Evolutionary conservation across 2,888 invertebrate genomes (phyloP).

Genomic region (Tetropium fuscum): DNA sequence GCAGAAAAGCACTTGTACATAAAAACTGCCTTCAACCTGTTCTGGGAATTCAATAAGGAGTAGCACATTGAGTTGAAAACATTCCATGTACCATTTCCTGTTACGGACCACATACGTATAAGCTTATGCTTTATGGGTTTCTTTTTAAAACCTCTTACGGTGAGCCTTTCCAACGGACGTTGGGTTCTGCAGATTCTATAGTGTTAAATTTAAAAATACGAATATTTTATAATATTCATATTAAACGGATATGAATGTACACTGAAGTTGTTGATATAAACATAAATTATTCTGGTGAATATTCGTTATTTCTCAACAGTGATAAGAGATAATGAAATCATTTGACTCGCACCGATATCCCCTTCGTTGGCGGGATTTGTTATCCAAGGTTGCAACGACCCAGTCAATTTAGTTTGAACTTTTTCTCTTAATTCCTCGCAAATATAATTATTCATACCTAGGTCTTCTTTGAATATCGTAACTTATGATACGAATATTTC

Average conservation of each 20-base stretch:
- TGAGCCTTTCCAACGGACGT: no score
- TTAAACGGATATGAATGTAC: neutral
- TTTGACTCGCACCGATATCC: neutral
- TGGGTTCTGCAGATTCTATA: no score
- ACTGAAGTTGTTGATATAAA: neutral
- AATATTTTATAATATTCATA: no score
- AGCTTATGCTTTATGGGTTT: constrained; percentile 26
- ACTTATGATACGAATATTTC: no score
- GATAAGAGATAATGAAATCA: neutral
- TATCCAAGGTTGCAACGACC: constrained; percentile 1
- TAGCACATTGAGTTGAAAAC: constrained; percentile 39
- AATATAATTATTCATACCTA: no score
- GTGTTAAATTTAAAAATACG: no score
- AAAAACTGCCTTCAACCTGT: constrained; percentile 43
- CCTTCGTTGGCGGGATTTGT: constrained; percentile 3
- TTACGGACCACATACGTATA: constrained; percentile 41
- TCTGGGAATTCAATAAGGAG: constrained; percentile 39
- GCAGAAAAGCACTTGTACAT: constrained; percentile 42
- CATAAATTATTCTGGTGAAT: constrained; percentile 4
- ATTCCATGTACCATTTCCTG: constrained; percentile 43
- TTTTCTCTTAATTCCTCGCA: no score
- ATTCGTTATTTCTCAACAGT: constrained; percentile 6
- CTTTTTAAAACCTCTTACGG: constrained; percentile 22
- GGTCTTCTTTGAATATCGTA: no score
- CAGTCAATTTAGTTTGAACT: no score